phyloP scores from a whole-genome alignment of 2,113 vertebrate species.

The Bettongia penicillata region DNA sequence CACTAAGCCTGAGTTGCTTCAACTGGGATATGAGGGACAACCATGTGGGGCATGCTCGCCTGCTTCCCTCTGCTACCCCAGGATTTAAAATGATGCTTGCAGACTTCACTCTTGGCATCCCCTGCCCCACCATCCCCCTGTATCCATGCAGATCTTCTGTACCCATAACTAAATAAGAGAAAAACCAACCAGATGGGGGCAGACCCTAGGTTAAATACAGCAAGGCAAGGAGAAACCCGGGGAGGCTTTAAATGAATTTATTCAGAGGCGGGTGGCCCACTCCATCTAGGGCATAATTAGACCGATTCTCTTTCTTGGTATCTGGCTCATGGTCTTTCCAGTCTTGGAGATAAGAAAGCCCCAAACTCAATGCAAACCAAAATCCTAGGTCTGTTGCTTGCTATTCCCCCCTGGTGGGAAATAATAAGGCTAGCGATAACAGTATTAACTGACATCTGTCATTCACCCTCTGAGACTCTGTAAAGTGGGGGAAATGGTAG shows the following conservation, averaged over 20 bases:
- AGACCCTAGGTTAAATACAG: neutral
- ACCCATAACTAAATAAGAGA: neutral
- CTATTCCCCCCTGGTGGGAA: neutral
- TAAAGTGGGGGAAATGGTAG: neutral
- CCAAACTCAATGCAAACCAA: neutral
- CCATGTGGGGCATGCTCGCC: neutral
- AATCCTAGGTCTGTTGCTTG: neutral
- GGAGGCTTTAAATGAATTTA: neutral
- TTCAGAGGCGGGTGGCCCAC: neutral
- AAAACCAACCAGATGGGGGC: neutral
- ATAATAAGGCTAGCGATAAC: neutral
- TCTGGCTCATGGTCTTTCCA: neutral
- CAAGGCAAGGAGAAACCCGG: neutral
- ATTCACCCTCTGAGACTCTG: neutral
- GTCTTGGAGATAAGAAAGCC: neutral
- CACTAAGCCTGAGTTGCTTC: neutral
- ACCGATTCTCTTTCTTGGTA: neutral
- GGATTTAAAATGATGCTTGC: neutral
- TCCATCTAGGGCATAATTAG: neutral
- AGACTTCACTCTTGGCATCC: neutral
- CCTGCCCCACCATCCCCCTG: neutral
- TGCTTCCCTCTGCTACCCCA: neutral
- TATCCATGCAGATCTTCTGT: neutral
- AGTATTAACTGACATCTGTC: neutral
- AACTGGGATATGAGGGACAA: no score